Base-by-base conservation (phyloP, 2,797 vertebrate genomes). In the Chelonia mydas region DNA sequence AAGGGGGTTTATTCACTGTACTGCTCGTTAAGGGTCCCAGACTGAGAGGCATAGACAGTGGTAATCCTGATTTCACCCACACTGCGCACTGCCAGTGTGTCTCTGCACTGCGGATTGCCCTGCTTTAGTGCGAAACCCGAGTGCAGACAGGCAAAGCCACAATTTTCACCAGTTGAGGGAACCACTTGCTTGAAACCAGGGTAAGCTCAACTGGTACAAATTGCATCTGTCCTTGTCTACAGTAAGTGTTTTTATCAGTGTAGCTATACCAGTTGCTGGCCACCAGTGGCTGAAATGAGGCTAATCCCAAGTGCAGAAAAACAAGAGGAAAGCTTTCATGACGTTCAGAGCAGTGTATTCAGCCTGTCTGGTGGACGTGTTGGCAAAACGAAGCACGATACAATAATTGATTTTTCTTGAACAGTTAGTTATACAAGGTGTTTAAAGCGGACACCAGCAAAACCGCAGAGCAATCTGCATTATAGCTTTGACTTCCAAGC, bases 401-500 rank as follows among this genome's bases (percentile, higher is more conserved):
- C 9, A 2, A 25, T 6, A 55, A 65, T 87, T 81, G 86, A 74
- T 94, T 89, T 94, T 90, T 51, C 93, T 80, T 89, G 91, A 81
- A 83, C n/a, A 27, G 61, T 25, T 41, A 10, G 53, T 45, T 57
- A 27, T 37, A 3, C 0, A 1, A 0, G 15, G 59, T 82, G 5
- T 83, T 84, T 47, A 74, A 81, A 7, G 61, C 50, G 83, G 86
- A 37, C 0, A 0, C 28, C 0, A 0, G 83, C 88, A 91, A 92
- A 13, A 78, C 68, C 5, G 0, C 51, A 74, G 74, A 81, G 23
- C n/a, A 55, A 87, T 65, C 90, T 85, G n/a, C 41, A 1, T 51
- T 89, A 10, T 4, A 13, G 11, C 25, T 77, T 76, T 15, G 74
- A 27, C 37, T 74, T 83, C 82, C 11, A 6, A 53, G 74, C 31